These are phyloP conservation scores for Acanthoscelides obtectus DNA, from an alignment of 2,888 invertebrate species.

Conservation along the genomic window DNA sequence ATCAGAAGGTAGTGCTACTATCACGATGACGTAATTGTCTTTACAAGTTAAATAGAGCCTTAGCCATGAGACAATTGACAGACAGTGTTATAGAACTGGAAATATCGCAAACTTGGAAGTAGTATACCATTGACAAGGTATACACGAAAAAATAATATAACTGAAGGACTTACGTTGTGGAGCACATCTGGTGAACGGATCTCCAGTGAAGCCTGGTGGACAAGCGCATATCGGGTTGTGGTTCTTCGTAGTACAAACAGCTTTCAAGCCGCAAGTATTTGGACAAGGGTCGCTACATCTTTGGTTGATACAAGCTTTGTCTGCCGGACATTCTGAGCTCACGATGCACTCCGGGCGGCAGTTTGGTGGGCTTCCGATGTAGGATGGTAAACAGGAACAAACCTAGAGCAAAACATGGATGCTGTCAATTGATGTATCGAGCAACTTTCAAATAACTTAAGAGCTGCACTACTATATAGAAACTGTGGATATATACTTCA, in stretches of 20 bases:
- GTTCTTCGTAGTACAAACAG: constrained; percentile 76
- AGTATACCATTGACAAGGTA: no score
- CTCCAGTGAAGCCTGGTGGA: constrained; percentile 77
- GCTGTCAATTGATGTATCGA: background rate
- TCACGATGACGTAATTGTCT: no score
- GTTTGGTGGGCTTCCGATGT: constrained; percentile 71
- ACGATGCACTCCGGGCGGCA: constrained; percentile 84
- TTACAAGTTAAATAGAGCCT: no score
- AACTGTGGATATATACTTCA: no score
- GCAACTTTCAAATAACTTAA: no score
- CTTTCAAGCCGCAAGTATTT: constrained; percentile 80
- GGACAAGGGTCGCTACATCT: constrained; percentile 86
- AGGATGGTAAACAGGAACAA: constrained; percentile 77
- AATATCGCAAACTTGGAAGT: no score
- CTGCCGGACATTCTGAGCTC: constrained; percentile 78
- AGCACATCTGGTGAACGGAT: constrained; percentile 77
- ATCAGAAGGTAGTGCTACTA: no score
- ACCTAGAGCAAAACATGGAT: constrained; percentile 32
- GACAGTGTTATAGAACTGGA: no score
- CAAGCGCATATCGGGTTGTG: constrained; percentile 87
- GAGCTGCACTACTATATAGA: no score
- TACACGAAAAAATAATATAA: constrained; percentile 1
- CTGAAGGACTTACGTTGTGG: constrained; percentile 58
- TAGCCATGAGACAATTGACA: no score
- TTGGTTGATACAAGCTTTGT: constrained; percentile 79